Base-by-base conservation (phyloP, 2,888 invertebrate genomes). In the Lottia gigantea region DNA sequence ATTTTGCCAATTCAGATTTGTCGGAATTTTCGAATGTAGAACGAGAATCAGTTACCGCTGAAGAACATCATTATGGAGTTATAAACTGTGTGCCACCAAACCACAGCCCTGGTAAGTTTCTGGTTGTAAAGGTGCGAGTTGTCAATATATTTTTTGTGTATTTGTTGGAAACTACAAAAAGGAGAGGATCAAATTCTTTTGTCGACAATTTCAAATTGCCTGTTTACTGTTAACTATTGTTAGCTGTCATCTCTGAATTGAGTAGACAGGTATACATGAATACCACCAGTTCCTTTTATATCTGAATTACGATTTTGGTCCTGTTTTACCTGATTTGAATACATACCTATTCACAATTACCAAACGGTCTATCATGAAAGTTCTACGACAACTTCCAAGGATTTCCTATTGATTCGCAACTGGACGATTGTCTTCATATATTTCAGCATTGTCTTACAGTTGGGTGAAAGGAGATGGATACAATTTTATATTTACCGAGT, bases 401-500 rank as follows among this genome's bases (percentile, higher is more conserved):
- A n/a, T n/a, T n/a, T n/a, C n/a, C n/a, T n/a, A n/a, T n/a, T n/a
- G n/a, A n/a, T n/a, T n/a, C n/a, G n/a, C 40, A 11, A 40, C 8
- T 40, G 40, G 1, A 40, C 7, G 1, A 4, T 8, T 6, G 1
- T 6, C 25, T 46, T 65, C 1, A 25, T 25, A n/a, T 16, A 66
- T 68, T 47, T 11, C 68, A 82, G 82, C 78, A 11, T 71, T 80
- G 12, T 73, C 70, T 0, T 97, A 95, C 88, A 93, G 95, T 79
- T 98, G 97, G 97, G 94, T 95, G 14, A 92, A 97, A 76, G 94
- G 95, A 84, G 93, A 92, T 83, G 95, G 96, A 81, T 95, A 95
- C 0, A 95, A 96, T 88, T 94, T 97, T 80, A 95, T 97, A 1
- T 95, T 96, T 86, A 95, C 97, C 88, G 96, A 97, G 88, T 93